A percentile compares a stretch with the other conserved stretches of the same genome.
Conservation (phyloP, 2,113 vertebrate species). For the Oreotragus oreotragus region DNA sequence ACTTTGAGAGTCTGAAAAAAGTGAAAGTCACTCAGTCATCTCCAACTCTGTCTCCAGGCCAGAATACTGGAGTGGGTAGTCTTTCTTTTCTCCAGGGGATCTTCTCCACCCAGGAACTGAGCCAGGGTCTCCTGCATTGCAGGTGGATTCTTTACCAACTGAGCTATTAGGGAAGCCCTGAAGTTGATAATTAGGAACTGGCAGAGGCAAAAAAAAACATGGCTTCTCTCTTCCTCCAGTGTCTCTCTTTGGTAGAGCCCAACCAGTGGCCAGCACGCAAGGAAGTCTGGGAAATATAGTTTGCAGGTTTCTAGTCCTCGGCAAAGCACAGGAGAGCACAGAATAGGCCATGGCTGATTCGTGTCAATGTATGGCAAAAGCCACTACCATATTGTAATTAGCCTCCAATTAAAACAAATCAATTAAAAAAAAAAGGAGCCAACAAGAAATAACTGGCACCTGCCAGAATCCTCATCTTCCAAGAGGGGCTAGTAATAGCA, state of each 20-base stretch:
- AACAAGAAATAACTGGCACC: not conserved
- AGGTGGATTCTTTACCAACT: not conserved
- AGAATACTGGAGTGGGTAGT: not conserved
- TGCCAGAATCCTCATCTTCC: not conserved
- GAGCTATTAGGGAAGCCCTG: not conserved
- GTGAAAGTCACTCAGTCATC: accelerated
- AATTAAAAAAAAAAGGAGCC: not conserved
- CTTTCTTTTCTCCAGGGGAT: not conserved
- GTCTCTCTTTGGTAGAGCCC: not conserved
- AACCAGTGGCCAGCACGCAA: not conserved
- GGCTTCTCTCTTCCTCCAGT: not conserved
- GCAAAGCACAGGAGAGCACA: too few species aligned
- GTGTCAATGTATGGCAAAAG: not conserved
- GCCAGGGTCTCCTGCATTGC: not conserved
- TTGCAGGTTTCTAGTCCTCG: not conserved
- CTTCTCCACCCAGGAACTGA: not conserved
- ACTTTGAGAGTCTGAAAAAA: not conserved
- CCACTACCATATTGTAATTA: not conserved
- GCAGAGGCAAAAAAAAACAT: not conserved
- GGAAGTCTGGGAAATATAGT: not conserved
- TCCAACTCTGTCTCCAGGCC: not conserved
- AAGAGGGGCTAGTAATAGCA: not conserved
- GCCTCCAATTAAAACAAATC: not conserved
- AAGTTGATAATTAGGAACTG: not conserved
- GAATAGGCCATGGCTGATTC: not conserved